These are phyloP conservation scores for Myrmecobius fasciatus DNA, from an alignment of 2,113 vertebrate species.

Conservation along the genomic window DNA sequence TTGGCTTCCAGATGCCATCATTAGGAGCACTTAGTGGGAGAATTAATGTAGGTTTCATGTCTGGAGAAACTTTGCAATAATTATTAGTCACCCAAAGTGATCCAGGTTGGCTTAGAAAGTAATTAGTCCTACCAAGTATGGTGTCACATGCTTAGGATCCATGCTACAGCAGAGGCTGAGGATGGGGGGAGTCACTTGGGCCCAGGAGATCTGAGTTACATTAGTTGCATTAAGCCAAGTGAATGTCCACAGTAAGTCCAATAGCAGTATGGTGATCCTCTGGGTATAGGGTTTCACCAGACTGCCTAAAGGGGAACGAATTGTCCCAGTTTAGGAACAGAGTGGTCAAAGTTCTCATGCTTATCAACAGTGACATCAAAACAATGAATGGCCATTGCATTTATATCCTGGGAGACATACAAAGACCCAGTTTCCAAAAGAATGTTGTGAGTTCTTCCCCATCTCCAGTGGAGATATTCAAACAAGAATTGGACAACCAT, in stretches of 20 bases:
- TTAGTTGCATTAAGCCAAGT: not conserved
- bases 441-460: not conserved
- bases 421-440: not conserved
- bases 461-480: not conserved
- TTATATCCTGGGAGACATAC: not conserved
- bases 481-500: not conserved
- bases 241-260: not conserved
- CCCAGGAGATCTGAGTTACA: not conserved
- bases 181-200: not conserved
- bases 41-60: too few relatives aligned
- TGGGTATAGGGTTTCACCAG: not conserved
- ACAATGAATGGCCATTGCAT: not conserved
- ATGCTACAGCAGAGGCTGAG: not conserved
- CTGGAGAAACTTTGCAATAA: too few relatives aligned
- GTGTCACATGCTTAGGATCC: not conserved
- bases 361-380: not conserved
- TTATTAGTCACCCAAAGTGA: too few relatives aligned
- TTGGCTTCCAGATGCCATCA: not conserved
- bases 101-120: too few relatives aligned
- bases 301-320: not conserved
- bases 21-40: not conserved
- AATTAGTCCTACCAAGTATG: too few relatives aligned
- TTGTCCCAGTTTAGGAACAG: too few relatives aligned
- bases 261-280: not conserved
- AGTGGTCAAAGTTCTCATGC: too few relatives aligned